A percentile compares a stretch with the other conserved stretches of the same genome.
Conservation (phyloP, 1,140 invertebrate genomes). For the Sminthurinus signatus region DNA sequence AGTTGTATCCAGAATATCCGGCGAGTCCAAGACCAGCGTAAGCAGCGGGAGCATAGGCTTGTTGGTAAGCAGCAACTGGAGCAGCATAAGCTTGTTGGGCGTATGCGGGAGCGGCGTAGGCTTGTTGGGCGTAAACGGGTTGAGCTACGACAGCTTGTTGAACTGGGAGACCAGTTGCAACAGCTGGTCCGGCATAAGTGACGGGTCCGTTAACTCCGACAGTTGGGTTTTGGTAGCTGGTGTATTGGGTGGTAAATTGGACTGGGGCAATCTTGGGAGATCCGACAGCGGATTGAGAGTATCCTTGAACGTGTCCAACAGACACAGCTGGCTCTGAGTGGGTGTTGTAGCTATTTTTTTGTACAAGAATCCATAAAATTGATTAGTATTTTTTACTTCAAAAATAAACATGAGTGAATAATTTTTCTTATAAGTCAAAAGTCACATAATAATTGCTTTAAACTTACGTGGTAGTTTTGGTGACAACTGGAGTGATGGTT, state of each 20-base stretch:
- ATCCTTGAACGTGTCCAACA: conserved; percentile 39
- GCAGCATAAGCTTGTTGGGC: neutral
- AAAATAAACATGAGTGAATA: neutral
- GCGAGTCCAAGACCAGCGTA: neutral
- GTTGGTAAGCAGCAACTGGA: neutral
- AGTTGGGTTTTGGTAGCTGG: conserved; percentile 30
- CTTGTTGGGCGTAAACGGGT: neutral
- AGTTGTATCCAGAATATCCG: neutral
- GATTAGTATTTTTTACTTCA: conserved; percentile 2
- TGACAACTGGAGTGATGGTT: conserved; percentile 40
- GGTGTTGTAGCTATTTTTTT: conserved; percentile 28
- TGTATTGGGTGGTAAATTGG: conserved; percentile 36
- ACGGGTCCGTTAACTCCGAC: conserved; percentile 38
- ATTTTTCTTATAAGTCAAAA: neutral
- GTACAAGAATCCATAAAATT: too few species aligned
- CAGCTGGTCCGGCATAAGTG: conserved; percentile 30
- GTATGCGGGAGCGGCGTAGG: conserved; percentile 5
- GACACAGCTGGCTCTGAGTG: conserved; percentile 38
- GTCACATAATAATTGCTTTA: too few species aligned
- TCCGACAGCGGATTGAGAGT: conserved; percentile 31
- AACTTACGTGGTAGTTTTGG: conserved; percentile 32
- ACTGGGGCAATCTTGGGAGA: conserved; percentile 35
- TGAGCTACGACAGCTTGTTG: neutral
- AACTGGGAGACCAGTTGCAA: conserved; percentile 9
- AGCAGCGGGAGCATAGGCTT: neutral